Evolutionary conservation across 2,113 vertebrate genomes (phyloP).

Genomic region (Panthera leo): DNA sequence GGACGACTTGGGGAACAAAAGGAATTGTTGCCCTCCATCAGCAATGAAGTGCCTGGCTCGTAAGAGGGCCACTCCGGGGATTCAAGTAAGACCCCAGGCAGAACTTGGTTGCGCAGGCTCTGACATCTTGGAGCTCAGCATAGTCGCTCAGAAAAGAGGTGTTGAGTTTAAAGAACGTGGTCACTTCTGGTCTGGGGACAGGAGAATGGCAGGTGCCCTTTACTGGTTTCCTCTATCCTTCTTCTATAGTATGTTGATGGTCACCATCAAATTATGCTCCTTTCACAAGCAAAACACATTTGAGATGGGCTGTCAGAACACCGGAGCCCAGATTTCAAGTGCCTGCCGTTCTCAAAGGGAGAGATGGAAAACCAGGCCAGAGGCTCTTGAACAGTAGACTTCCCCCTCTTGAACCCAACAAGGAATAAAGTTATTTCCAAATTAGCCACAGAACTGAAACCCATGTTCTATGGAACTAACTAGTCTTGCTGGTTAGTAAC

Average conservation of each 20-base stretch:
- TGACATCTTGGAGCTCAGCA: too few species aligned
- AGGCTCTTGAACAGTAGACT: rapidly evolving
- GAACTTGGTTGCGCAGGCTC: too few species aligned
- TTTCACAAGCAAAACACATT: neutral
- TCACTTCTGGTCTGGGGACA: neutral
- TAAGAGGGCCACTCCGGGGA: neutral
- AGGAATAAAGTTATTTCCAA: neutral
- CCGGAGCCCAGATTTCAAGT: neutral
- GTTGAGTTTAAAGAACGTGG: neutral
- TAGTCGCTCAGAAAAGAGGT: neutral
- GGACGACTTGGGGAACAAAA: neutral
- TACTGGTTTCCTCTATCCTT: neutral
- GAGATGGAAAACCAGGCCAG: neutral
- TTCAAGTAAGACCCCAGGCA: neutral
- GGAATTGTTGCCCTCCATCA: neutral
- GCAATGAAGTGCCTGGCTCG: neutral
- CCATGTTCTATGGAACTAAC: too few species aligned
- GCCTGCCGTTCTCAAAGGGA: neutral
- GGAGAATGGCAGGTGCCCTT: neutral
- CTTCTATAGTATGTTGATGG: neutral
- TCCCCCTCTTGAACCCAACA: neutral
- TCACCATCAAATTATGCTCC: neutral
- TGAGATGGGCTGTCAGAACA: neutral
- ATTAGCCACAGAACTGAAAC: neutral
- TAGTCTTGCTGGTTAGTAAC: neutral